Conservation (phyloP, 2,888 invertebrate genomes). For the Cheilosia pagana region DNA sequence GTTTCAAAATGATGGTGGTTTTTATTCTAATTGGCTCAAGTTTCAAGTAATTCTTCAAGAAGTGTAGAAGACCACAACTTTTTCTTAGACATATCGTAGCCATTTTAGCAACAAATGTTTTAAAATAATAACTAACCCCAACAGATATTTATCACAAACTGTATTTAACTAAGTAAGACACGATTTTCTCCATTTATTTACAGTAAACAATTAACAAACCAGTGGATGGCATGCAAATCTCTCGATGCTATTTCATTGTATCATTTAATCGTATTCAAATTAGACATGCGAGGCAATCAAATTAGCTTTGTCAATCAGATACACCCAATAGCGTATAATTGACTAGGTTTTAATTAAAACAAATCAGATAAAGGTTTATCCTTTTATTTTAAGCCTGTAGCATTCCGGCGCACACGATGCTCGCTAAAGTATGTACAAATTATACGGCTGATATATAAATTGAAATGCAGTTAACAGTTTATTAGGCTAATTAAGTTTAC, state of each 20-base stretch:
- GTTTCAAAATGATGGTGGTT: no score
- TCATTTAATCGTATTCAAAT: conserved; percentile 59
- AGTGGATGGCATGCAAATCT: conserved; percentile 8
- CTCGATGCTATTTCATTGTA: conserved; percentile 29
- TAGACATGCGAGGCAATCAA: conserved; percentile 41
- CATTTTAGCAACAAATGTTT: no score
- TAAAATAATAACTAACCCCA: no score
- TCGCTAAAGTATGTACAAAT: conserved; percentile 14
- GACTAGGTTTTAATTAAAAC: conserved; percentile 53
- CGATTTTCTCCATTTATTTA: background rate
- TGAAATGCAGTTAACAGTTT: conserved; percentile 49
- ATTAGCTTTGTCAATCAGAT: conserved; percentile 63
- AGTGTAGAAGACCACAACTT: no score
- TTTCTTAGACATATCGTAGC: no score
- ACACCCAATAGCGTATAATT: conserved; percentile 39
- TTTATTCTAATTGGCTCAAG: no score
- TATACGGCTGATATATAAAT: conserved; percentile 24
- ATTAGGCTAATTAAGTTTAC: conserved; percentile 53
- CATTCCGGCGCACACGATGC: background rate
- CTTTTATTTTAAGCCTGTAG: conserved; percentile 13
- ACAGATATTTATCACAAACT: no score
- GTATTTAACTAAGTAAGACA: no score
- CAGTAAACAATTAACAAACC: conserved; percentile 14
- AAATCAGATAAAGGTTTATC: conserved; percentile 41
- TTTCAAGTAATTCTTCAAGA: no score